These are phyloP conservation scores for Peromyscus polionotus DNA, from an alignment of 2,113 vertebrate species.

Conservation along the genomic window DNA sequence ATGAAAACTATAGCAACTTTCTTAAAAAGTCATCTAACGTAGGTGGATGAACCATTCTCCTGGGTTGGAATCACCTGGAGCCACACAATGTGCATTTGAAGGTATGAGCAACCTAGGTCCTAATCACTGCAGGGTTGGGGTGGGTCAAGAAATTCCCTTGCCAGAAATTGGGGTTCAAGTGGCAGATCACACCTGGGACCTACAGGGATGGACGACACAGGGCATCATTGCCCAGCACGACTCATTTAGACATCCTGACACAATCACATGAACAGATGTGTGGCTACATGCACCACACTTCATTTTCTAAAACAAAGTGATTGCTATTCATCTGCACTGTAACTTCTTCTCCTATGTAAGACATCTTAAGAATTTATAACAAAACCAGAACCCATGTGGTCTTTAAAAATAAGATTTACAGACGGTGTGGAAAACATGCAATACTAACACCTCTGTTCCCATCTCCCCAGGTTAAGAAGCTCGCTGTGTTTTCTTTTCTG, in stretches of 20 bases:
- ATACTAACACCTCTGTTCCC: background rate
- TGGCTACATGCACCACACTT: background rate
- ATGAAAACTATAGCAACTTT: background rate
- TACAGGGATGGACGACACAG: background rate
- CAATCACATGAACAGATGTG: background rate
- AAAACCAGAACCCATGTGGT: background rate
- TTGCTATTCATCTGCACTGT: slow-evolving; percentile 3
- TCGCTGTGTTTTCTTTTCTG: background rate
- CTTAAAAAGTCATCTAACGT: background rate
- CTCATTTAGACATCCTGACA: background rate
- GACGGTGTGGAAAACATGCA: background rate
- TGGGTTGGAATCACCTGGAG: background rate
- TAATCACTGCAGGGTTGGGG: background rate
- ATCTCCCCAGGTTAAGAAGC: background rate
- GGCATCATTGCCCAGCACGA: background rate
- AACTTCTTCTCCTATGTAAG: background rate
- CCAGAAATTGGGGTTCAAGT: background rate
- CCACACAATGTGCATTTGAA: background rate
- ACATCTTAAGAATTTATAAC: slow-evolving; percentile 5
- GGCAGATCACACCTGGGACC: background rate
- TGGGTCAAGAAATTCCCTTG: background rate
- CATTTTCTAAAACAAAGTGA: slow-evolving; percentile 58
- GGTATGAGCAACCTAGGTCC: background rate
- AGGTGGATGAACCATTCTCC: background rate
- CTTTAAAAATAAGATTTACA: slow-evolving; percentile 15